These are phyloP conservation scores for Ia io DNA, from an alignment of 2,113 vertebrate species.

Conservation along the genomic window DNA sequence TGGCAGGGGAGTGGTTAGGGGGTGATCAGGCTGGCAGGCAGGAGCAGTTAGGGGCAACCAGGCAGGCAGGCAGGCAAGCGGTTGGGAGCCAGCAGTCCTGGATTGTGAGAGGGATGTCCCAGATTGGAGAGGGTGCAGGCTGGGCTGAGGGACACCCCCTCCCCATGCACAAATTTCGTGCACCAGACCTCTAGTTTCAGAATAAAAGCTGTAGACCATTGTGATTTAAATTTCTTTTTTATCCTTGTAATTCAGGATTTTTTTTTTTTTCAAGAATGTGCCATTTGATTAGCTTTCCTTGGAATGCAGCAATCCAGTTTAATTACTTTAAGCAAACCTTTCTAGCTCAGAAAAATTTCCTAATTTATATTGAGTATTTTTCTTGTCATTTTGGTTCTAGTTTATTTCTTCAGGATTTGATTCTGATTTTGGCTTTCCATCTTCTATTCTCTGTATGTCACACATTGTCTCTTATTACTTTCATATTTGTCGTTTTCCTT, in stretches of 20 bases:
- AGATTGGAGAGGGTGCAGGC: too few relatives aligned
- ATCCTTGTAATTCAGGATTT: neutral
- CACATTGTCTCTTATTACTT: neutral
- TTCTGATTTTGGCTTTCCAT: neutral
- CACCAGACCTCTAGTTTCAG: too few relatives aligned
- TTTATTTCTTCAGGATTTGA: neutral
- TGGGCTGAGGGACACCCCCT: too few relatives aligned
- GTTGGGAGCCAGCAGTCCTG: too few relatives aligned
- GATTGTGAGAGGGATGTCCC: too few relatives aligned
- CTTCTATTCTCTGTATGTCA: neutral
- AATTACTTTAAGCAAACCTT: neutral
- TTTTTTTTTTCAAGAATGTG: neutral
- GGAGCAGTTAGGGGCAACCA: too few relatives aligned
- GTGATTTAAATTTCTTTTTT: neutral
- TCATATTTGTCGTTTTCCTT: neutral
- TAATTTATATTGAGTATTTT: neutral
- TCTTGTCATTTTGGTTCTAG: neutral
- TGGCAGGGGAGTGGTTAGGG: too few relatives aligned
- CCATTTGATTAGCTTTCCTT: neutral
- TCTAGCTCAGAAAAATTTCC: neutral
- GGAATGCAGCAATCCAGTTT: neutral
- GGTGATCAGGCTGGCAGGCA: too few relatives aligned
- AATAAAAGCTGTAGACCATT: neutral
- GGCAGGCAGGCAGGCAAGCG: too few relatives aligned
- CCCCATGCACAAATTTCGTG: too few relatives aligned